A percentile compares a stretch with the other conserved stretches of the same genome.
Evolutionary conservation across 2,113 vertebrate species (phyloP).

Genomic region (Grallaria varia): DNA sequence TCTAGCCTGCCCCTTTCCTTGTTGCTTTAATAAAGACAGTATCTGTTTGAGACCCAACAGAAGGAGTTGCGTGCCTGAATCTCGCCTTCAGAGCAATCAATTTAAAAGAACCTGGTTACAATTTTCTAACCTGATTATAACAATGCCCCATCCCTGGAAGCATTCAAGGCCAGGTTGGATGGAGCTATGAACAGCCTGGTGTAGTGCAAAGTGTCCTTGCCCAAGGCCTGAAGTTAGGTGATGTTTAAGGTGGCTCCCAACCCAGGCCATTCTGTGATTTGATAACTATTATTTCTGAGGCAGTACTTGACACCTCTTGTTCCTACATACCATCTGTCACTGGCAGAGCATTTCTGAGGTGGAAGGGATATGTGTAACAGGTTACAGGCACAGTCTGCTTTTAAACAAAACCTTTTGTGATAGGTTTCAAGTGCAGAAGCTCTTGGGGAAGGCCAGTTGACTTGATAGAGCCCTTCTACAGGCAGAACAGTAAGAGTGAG

Average conservation of each 20-base stretch:
- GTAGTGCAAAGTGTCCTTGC: background rate
- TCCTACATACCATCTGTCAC: background rate
- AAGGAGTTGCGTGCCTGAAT: no score
- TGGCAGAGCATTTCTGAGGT: background rate
- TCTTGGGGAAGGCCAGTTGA: background rate
- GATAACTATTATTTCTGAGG: background rate
- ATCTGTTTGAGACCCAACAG: no score
- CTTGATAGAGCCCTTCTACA: background rate
- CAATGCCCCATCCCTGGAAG: background rate
- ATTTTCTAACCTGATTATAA: no score
- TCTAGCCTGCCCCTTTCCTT: no score
- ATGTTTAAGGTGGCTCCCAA: background rate
- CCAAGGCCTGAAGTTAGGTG: background rate
- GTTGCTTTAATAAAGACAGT: no score
- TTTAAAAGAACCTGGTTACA: no score
- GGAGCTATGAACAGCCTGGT: background rate
- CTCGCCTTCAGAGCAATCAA: no score
- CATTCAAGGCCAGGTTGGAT: background rate
- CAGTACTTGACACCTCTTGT: background rate
- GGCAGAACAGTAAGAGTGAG: background rate
- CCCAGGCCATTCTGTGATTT: background rate
- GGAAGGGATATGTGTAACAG: rapidly evolving
- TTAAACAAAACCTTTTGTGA: background rate
- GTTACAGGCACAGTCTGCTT: background rate
- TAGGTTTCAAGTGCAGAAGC: background rate